A percentile compares a stretch with the other conserved stretches of the same genome.
Evolutionary conservation across 2,888 invertebrate genomes (phyloP).

Genomic region (Scaptodrosophila latifasciaeformis): DNA sequence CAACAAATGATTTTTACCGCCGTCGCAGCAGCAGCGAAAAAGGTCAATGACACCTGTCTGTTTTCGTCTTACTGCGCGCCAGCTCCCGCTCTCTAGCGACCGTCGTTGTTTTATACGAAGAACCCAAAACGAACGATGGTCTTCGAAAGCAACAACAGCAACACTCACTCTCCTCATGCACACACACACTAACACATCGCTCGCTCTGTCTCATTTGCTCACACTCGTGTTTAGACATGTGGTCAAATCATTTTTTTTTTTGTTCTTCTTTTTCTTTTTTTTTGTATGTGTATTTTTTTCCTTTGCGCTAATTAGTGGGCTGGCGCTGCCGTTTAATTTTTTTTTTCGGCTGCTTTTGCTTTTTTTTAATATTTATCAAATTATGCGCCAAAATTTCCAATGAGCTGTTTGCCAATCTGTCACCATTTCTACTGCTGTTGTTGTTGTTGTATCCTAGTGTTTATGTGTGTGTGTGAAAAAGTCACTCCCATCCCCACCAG

Average conservation of each 20-base stretch:
- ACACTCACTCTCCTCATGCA: slow-evolving; percentile 17
- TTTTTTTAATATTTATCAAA: slow-evolving; percentile 18
- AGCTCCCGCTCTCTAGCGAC: no score
- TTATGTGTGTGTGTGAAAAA: slow-evolving; percentile 6
- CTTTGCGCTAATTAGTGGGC: slow-evolving; percentile 56
- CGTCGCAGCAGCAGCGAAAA: slow-evolving; percentile 47
- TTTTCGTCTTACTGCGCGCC: slow-evolving; percentile 56
- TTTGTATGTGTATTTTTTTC: slow-evolving; percentile 19
- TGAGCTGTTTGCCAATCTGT: slow-evolving; percentile 20
- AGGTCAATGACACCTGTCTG: slow-evolving; percentile 66
- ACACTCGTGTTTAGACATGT: slow-evolving; percentile 52
- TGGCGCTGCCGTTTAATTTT: slow-evolving; percentile 18
- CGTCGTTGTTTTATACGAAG: no score
- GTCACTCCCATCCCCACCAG: slow-evolving; percentile 22
- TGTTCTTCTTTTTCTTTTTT: slow-evolving; percentile 15
- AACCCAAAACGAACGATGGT: background rate
- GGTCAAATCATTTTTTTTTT: slow-evolving; percentile 42
- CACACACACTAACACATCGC: slow-evolving; percentile 8
- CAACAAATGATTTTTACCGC: slow-evolving; percentile 41
- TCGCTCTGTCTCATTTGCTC: slow-evolving; percentile 34
- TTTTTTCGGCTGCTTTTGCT: background rate
- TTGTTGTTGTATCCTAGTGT: no score
- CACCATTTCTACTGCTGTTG: background rate
- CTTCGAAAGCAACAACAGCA: slow-evolving; percentile 9
- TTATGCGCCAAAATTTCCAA: slow-evolving; percentile 55